Evolutionary conservation across 2,888 invertebrate genomes (phyloP).

Genomic region (Drosophila infuscata): DNA sequence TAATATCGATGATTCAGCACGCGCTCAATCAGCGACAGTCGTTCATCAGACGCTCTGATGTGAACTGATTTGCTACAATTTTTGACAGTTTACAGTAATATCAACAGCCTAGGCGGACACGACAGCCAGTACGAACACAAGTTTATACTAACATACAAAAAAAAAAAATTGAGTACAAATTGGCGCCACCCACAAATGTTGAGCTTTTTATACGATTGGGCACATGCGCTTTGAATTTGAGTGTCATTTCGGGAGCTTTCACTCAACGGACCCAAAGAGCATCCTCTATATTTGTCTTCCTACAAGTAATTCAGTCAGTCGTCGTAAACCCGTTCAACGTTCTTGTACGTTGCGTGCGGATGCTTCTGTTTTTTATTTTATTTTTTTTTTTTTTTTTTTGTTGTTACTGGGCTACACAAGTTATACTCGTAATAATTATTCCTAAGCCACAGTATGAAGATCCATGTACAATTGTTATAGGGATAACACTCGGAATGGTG

Average conservation of each 20-base stretch:
- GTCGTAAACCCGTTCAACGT: constrained; percentile 2
- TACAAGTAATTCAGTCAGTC: constrained; percentile 21
- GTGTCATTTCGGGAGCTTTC: constrained; percentile 33
- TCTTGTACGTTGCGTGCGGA: not conserved
- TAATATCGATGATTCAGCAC: not conserved
- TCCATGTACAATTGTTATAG: not conserved
- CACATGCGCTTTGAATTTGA: constrained; percentile 59
- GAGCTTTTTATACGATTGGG: constrained; percentile 31
- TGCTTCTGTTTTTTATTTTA: not conserved
- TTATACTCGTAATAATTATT: not conserved
- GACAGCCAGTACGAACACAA: constrained; percentile 42
- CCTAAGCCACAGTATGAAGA: not conserved
- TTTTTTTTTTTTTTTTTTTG: not conserved
- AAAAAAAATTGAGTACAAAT: constrained; percentile 46
- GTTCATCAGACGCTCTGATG: constrained; percentile 11
- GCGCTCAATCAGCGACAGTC: not conserved
- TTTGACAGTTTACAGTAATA: constrained; percentile 15
- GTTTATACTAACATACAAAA: constrained; percentile 20
- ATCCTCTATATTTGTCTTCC: constrained; percentile 25
- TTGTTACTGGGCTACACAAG: not conserved
- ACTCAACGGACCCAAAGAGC: constrained; percentile 28
- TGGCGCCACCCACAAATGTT: constrained; percentile 72
- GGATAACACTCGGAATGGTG: not conserved
- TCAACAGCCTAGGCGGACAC: constrained; percentile 17
- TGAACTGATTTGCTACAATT: constrained; percentile 39